These are phyloP conservation scores for Gastracanthus pulcherrimus DNA, from an alignment of 2,888 invertebrate species.

Conservation along the genomic window DNA sequence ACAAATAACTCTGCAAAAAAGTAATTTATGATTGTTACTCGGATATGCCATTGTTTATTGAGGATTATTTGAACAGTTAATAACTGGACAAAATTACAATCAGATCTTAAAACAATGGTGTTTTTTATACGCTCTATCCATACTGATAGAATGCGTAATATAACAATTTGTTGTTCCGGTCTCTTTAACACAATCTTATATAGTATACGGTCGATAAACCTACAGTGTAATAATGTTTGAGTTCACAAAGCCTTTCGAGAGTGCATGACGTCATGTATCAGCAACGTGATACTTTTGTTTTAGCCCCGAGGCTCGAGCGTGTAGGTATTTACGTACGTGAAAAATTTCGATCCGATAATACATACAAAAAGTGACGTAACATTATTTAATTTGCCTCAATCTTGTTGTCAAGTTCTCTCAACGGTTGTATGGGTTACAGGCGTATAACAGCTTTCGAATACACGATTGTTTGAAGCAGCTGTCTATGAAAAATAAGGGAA, in stretches of 20 bases:
- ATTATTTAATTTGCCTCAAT: background rate
- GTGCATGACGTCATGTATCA: background rate
- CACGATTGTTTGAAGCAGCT: too few relatives aligned
- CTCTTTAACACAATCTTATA: conserved; percentile 2
- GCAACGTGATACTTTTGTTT: background rate
- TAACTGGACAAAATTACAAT: too few relatives aligned
- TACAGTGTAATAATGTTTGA: background rate
- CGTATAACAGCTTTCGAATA: too few relatives aligned
- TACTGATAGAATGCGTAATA: background rate
- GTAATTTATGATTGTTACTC: too few relatives aligned
- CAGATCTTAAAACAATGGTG: background rate
- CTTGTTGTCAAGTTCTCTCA: background rate
- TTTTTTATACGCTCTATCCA: background rate
- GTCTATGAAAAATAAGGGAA: too few relatives aligned
- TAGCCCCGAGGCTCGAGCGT: background rate
- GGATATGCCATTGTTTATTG: too few relatives aligned
- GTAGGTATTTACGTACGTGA: background rate
- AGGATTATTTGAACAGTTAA: too few relatives aligned
- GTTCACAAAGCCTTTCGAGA: background rate
- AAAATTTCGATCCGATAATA: conserved; percentile 1
- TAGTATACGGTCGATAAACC: background rate
- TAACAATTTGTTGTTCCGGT: conserved; percentile 30
- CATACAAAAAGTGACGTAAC: background rate
- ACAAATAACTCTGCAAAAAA: too few relatives aligned
- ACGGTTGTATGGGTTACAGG: too few relatives aligned